Conservation (phyloP, 2,113 vertebrate species). For the Lethenteron reissneri region DNA sequence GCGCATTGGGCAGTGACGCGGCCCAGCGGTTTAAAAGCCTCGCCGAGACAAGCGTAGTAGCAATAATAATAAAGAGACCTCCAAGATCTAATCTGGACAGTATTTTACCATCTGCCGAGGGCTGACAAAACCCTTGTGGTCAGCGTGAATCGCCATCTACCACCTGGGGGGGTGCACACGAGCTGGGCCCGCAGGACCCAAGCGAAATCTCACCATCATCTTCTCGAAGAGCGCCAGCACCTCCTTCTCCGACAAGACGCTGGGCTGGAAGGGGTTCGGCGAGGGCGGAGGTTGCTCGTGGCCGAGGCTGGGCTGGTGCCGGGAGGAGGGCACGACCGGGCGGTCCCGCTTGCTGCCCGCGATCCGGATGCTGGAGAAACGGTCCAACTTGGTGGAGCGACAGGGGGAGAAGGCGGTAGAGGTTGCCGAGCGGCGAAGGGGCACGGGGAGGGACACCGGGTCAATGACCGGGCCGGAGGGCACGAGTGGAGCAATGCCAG, state of each 20-base stretch:
- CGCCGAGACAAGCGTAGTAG: neutral
- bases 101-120: fast-evolving
- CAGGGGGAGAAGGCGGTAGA: neutral
- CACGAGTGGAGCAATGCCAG: neutral
- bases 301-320: conserved; percentile 39
- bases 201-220: conserved; percentile 47
- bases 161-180: neutral
- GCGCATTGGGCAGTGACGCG: neutral
- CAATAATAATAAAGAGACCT: neutral
- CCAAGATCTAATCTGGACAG: neutral
- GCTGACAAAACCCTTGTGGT: neutral
- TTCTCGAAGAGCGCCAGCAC: conserved; percentile 61
- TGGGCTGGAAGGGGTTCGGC: conserved; percentile 19
- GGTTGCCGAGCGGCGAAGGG: neutral
- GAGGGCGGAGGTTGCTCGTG: conserved; percentile 30
- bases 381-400: conserved; percentile 32
- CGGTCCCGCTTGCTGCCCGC: conserved; percentile 74
- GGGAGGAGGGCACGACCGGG: conserved; percentile 28
- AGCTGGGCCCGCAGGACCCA: neutral
- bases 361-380: conserved; percentile 64
- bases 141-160: neutral
- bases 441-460: neutral
- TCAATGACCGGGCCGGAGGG: neutral
- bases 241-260: conserved; percentile 35
- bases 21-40: neutral